Base-by-base conservation (phyloP, 1,140 invertebrate species). In the Anadara kagoshimensis region DNA sequence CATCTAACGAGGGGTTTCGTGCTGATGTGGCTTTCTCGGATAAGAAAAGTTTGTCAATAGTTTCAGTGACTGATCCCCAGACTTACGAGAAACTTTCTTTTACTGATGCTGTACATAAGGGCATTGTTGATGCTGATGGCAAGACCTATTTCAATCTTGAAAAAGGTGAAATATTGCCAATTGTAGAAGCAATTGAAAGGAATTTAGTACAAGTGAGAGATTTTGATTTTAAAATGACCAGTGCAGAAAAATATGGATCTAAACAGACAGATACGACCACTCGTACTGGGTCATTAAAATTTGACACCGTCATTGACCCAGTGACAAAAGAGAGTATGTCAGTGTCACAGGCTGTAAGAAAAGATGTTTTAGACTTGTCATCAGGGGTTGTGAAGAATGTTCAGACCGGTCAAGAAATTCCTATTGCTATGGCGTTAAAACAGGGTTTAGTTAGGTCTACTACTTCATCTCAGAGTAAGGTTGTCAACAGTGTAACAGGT, bases 331-430 rank as follows among this genome's bases (percentile, higher is more conserved):
- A 95, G 78, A 87, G 92, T 5, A 79, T 98, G 0, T 93, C 91
- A 54, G 51, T 98, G 77, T 96, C 97, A 87, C 92, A 93, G 67
- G 97, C 97, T 54, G 88, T 97, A 54, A 91, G 93, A 45, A 94
- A 93, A 80, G 94, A 94, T 47, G 43, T 86, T 43, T 63, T 86
- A 20, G 77, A 86, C 78, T 69, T 81, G 22, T 63, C 77, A 61
- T 71, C 75, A 36, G 85, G 83, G 26, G 66, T 81, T 24, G 26
- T 86, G 5, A 76, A 68, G 49, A 98, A 98, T 86, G 93, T 93
- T 44, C 88, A 88, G 59, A 94, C 93, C 14, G 93, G 93, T 18
- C 87, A 92, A 79, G 89, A 90, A 58, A 91, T 95, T 70, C 86
- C 92, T 36, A 90, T 97, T 7, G 91, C 92, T 72, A 94, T 97